These are phyloP conservation scores for Xerus inauris DNA, from an alignment of 2,113 vertebrate genomes.

Conservation along the genomic window DNA sequence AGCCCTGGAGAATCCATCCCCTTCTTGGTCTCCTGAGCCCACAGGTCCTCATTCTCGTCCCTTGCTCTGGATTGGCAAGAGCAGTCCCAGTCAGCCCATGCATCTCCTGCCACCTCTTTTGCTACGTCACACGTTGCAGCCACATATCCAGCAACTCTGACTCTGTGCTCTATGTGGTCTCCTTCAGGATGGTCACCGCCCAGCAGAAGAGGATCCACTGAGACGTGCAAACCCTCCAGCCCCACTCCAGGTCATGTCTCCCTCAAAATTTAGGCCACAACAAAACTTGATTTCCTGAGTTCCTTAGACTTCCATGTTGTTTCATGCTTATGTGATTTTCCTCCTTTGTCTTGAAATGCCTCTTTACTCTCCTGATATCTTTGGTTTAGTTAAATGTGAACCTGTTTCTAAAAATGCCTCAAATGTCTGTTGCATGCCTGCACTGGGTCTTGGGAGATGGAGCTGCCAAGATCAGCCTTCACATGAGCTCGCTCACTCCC, in stretches of 20 bases:
- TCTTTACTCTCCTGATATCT: background rate
- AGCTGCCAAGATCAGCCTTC: background rate
- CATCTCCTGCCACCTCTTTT: background rate
- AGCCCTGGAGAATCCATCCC: background rate
- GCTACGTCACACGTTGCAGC: background rate
- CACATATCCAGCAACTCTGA: background rate
- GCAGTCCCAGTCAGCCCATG: background rate
- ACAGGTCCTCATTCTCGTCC: rapidly evolving
- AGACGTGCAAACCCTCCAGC: background rate
- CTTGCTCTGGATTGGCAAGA: background rate
- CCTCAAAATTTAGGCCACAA: background rate
- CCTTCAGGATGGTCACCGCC: background rate
- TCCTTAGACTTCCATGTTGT: background rate
- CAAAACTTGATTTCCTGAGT: background rate
- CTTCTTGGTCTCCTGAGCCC: background rate
- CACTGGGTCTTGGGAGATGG: background rate
- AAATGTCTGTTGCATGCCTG: background rate
- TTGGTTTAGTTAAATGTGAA: background rate
- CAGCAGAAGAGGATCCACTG: background rate
- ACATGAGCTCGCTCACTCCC: background rate
- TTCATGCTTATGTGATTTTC: background rate
- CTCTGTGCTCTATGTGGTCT: background rate
- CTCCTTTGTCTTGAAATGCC: background rate
- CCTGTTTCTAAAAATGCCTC: background rate
- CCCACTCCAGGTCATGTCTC: rapidly evolving